Percentiles rank a stretch among this genome's conserved stretches.
phyloP scores from a whole-genome alignment of 2,113 vertebrate species.

The Nettapus auritus region DNA sequence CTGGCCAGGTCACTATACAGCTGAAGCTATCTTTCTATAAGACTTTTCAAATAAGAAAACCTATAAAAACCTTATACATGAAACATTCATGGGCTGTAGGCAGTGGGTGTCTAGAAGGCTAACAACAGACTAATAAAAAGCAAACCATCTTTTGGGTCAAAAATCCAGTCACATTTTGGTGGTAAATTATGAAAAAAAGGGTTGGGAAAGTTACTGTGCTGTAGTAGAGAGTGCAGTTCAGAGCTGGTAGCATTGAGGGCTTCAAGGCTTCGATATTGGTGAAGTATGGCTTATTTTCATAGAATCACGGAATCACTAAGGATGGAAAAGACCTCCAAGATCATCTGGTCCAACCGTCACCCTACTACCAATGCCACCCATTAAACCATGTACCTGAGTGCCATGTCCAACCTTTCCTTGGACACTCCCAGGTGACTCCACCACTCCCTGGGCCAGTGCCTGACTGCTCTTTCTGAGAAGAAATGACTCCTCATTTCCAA shows the following conservation, averaged over 20 bases:
- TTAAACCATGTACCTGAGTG: no score
- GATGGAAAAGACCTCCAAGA: no score
- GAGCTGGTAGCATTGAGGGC: background rate
- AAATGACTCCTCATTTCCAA: no score
- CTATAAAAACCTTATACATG: background rate
- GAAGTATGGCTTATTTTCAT: background rate
- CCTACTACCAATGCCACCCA: no score
- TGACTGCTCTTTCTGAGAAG: no score
- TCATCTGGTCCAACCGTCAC: no score
- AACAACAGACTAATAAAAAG: background rate
- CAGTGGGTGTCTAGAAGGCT: background rate
- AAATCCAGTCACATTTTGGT: background rate
- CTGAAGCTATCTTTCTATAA: background rate
- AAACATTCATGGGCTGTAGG: background rate
- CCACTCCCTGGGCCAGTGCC: no score
- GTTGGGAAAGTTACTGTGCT: background rate
- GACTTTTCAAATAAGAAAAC: background rate
- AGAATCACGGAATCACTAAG: no score
- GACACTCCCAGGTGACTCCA: no score
- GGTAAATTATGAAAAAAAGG: background rate
- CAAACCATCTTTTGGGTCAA: background rate
- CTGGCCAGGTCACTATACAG: background rate
- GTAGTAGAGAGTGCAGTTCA: background rate
- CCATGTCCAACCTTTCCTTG: no score
- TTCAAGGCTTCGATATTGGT: background rate